Base-by-base conservation (phyloP, 2,113 vertebrate genomes). In the Eolophus roseicapilla region DNA sequence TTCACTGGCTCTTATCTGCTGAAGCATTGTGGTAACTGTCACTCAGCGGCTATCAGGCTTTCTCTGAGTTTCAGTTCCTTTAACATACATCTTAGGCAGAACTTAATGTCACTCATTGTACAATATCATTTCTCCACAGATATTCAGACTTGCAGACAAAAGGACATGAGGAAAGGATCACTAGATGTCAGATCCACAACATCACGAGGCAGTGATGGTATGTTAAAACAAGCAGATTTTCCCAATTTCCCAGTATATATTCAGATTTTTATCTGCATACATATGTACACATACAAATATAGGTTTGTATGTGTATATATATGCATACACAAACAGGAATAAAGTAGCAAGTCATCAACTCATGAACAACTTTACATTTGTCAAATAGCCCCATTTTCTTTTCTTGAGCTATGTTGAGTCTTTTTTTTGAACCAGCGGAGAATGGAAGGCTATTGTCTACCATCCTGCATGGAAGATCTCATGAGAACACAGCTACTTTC, bases 121-220 rank as follows among this genome's bases (percentile, higher is more conserved):
- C 17, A n/a, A 15, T 90, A 19, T 80, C 0, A 18, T 95, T 73
- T 96, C 84, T 98, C 96, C 93, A 94, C 98, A 99, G 99, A 99
- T 97, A 98, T 98, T 96, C 99, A 99, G 97, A 98, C 97, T 82
- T 98, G 98, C 97, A 99, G 98, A 97, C 98, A 99, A 96, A 99
- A 99, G 98, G 99, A 99, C 97, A 98, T 98, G 80, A 98, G 99
- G 98, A 99, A 99, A 98, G 98, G 98, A 95, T 99, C 99, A 33
- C 96, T 99, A 69, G 99, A 99, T 35, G 98, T 99, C 76, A 98
- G 98, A 94, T 98, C 98, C 25, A 98, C 98, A 44, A 98, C 98
- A 16, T 99, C 99, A 75, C 98, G 99, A 86, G 97, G 99, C 83
- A 99, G 98, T 68, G 99, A 99, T 95, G 99, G 99, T 99, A 98